phyloP scores from a whole-genome alignment of 2,113 vertebrate genomes.

The Ctenodactylus gundi region DNA sequence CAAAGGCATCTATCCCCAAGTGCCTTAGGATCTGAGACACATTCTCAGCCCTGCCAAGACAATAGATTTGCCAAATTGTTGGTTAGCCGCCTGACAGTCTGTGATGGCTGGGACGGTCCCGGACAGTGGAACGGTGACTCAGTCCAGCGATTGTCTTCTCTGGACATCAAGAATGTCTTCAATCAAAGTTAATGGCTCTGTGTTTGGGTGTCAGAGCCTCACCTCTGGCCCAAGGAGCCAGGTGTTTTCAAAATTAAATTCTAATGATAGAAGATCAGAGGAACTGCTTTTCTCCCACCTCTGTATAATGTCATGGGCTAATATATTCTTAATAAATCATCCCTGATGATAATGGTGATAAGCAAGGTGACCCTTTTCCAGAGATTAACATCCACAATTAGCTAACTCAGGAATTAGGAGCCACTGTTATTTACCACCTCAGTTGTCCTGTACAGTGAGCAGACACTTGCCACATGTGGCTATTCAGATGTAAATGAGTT shows the following conservation, averaged over 20 bases:
- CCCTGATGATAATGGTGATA: background rate
- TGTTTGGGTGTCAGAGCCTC: background rate
- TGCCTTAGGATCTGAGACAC: background rate
- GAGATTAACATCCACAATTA: slow-evolving; percentile 32
- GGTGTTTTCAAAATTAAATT: slow-evolving; percentile 2
- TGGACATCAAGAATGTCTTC: background rate
- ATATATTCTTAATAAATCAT: slow-evolving; percentile 51
- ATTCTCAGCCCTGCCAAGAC: background rate
- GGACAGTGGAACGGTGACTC: background rate
- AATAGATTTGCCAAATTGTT: background rate
- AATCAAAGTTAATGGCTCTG: background rate
- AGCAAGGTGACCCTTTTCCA: slow-evolving; percentile 32
- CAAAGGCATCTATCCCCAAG: background rate
- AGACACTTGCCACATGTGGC: background rate
- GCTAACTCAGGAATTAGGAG: background rate
- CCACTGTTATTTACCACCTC: background rate
- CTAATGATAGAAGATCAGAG: background rate
- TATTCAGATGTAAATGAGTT: background rate
- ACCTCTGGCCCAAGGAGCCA: background rate
- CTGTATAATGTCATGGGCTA: background rate
- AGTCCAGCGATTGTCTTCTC: background rate
- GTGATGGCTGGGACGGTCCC: background rate
- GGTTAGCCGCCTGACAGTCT: background rate
- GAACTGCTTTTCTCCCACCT: background rate
- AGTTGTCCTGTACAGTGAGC: background rate